A percentile compares a stretch with the other conserved stretches of the same genome.
Evolutionary conservation across 1,140 invertebrate species (phyloP).

Genomic region (Tetragonula clypearis): DNA sequence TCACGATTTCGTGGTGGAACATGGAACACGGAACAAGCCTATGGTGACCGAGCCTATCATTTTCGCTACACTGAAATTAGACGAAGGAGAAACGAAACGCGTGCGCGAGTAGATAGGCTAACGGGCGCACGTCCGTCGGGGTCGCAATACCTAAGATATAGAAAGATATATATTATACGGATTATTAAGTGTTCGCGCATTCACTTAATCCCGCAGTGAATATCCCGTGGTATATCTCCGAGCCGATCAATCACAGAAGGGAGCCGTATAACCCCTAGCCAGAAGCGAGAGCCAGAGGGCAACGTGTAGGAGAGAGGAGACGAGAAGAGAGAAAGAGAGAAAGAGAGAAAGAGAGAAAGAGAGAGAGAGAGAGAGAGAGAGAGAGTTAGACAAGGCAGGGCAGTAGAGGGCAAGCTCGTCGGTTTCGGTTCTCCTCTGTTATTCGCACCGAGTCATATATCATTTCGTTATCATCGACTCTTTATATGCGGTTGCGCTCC

Average conservation of each 20-base stretch:
- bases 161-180: conserved; percentile 63
- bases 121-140: not conserved
- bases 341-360: not conserved
- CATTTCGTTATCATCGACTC: conserved; percentile 83
- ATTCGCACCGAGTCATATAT: conserved; percentile 80
- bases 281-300: conserved; percentile 19
- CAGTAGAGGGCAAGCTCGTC: conserved; percentile 35
- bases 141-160: conserved; percentile 35
- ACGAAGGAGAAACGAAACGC: not conserved
- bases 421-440: conserved; percentile 64
- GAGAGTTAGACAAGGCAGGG: not conserved
- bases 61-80: not conserved
- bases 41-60: not conserved
- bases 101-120: not conserved
- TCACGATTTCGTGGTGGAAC: too few species aligned
- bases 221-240: conserved; percentile 79
- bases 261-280: conserved; percentile 44
- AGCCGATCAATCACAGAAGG: conserved; percentile 79
- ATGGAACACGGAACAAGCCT: not conserved
- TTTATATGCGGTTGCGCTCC: conserved; percentile 83
- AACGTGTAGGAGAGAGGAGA: conserved; percentile 1
- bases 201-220: conserved; percentile 81
- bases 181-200: conserved; percentile 80
- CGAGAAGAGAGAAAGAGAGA: not conserved
- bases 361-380: too few species aligned